Base-by-base conservation (phyloP, 1,140 invertebrate genomes). In the Sitophilus oryzae region DNA sequence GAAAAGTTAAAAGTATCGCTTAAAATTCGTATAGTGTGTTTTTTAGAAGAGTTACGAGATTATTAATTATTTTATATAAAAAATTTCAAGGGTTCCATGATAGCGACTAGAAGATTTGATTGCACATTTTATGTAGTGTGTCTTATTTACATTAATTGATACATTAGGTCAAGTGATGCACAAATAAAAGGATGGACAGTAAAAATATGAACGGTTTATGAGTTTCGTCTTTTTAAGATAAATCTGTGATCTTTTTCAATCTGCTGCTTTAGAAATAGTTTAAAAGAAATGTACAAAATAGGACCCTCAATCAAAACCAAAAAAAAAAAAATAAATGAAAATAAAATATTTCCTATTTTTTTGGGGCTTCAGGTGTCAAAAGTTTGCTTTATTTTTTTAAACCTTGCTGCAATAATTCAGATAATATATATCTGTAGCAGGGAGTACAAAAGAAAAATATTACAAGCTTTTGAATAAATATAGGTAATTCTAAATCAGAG, bases 231-330 rank as follows among this genome's bases (percentile, higher is more conserved):
- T 38, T 46, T 42, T 37, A 48, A 34, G 48, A 45, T 55, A 62
- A 60, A 62, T 62, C 63, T 64, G 63, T 64, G 63, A 64, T 64
- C 63, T 64, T 59, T 60, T 62, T 51, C 57, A 62, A 62, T 60
- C 60, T 62, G 55, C 63, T 62, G 63, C 56, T 64, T 56, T 62
- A 60, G 54, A 45, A 42, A 52, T 60, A 55, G 41, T 42, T 48
- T 20, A 55, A 58, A n/a, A n/a, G n/a, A 58, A 14, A 59, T 47
- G 46, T 52, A 54, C 54, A 54, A 58, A 43, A 58, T 56, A 35
- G 23, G 40, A 53, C 34, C 44, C 59, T 46, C 52, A 62, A 60
- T 62, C 58, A 60, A 60, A 62, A n/a, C n/a, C n/a, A n/a, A n/a
- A n/a, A n/a, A n/a, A n/a, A n/a, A n/a, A n/a, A n/a, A n/a, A n/a